These are phyloP conservation scores for Osmerus eperlanus DNA, from an alignment of 2,113 vertebrate genomes.

Conservation along the genomic window DNA sequence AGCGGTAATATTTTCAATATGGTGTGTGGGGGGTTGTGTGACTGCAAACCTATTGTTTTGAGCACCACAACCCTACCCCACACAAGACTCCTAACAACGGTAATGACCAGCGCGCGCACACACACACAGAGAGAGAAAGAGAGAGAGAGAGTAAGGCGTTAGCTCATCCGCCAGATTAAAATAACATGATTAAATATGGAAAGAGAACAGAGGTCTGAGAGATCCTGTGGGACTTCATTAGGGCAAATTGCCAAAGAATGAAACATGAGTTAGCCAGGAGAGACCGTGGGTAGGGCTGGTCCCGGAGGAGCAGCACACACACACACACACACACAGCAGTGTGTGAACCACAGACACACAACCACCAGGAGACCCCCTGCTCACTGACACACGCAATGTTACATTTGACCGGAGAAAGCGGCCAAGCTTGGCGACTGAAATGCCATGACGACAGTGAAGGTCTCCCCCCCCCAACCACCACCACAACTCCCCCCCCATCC, in stretches of 20 bases:
- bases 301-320: constrained; percentile 45
- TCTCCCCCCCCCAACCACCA: constrained; percentile 23
- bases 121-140: not conserved
- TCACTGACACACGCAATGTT: constrained; percentile 91
- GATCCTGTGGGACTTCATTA: constrained; percentile 98
- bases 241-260: constrained; percentile 97
- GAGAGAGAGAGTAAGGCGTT: constrained; percentile 51
- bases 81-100: not conserved
- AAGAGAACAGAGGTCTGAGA: constrained; percentile 87
- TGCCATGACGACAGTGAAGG: constrained; percentile 34
- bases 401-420: constrained; percentile 86
- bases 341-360: constrained; percentile 84
- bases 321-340: constrained; percentile 66
- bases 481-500: constrained; percentile 23
- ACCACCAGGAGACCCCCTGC: constrained; percentile 68
- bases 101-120: not conserved
- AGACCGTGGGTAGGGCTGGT: constrained; percentile 79
- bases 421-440: constrained; percentile 70
- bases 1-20: too few relatives aligned
- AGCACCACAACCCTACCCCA: not conserved
- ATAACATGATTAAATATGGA: constrained; percentile 90
- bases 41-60: not conserved
- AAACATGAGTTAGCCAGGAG: constrained; percentile 97
- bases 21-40: not conserved
- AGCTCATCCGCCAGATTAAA: constrained; percentile 85